Percentiles rank a stretch among this genome's conserved stretches.
These are phyloP conservation scores for Anguilla japonica DNA, from an alignment of 2,113 vertebrate genomes.

Conservation along the genomic window DNA sequence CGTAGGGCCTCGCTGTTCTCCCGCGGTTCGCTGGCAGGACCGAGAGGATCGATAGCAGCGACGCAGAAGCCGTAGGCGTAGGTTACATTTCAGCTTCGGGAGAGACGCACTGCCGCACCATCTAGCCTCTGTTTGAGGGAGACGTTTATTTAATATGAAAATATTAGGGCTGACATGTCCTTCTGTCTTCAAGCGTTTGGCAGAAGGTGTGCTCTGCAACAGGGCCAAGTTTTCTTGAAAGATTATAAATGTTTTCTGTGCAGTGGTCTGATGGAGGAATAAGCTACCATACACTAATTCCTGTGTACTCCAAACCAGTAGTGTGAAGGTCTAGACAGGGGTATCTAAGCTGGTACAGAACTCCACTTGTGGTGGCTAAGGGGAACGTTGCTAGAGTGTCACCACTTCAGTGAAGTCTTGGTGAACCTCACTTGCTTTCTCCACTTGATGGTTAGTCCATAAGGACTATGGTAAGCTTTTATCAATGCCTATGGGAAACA, in stretches of 20 bases:
- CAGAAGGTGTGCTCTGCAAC: neutral
- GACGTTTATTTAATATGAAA: no score
- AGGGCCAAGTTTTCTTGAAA: neutral
- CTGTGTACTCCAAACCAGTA: neutral
- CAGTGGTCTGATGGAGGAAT: neutral
- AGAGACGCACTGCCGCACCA: no score
- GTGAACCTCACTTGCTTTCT: neutral
- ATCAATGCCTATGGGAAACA: neutral
- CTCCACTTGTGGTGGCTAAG: neutral
- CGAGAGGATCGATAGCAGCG: no score
- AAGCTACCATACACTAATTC: neutral
- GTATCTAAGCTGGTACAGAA: neutral
- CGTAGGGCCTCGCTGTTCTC: neutral
- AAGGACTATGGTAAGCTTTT: neutral
- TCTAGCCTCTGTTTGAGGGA: no score
- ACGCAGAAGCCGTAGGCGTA: neutral
- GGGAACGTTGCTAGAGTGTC: neutral
- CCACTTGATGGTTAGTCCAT: neutral
- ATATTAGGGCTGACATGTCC: no score
- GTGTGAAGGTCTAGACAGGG: neutral
- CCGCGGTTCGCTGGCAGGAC: neutral
- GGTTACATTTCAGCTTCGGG: no score
- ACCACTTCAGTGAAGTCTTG: neutral
- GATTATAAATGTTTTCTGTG: neutral
- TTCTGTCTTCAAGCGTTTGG: no score